Base-by-base conservation (phyloP, 2,888 invertebrate species). In the Cataglyphis cursor region DNA sequence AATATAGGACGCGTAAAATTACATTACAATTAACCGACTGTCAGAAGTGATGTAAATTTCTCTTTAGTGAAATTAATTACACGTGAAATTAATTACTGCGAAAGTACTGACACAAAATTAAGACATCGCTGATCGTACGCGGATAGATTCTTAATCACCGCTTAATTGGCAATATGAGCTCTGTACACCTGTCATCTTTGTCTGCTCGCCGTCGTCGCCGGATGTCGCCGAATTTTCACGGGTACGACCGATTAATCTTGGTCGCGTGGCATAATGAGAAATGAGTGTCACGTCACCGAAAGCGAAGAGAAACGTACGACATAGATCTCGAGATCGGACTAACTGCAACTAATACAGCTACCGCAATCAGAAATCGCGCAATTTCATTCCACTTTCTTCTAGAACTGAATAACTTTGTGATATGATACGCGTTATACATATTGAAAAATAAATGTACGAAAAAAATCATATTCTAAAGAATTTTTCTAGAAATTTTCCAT, bases 141-240 rank as follows among this genome's bases (percentile, higher is more conserved):
- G 21, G 38, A 51, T 31, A 18, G 5, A 28, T 57, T 28, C 21
- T 68, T 57, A 28, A 72, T 59, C 59, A 72, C 38, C 57, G 31
- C 31, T 70, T 41, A 70, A 78, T 76, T 76, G 31, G 65, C 66
- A 80, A 48, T 83, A 87, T 76, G 74, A 87, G 78, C 48, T 85
- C 78, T 70, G 82, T 81, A 88, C 89, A 86, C 84, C 82, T 66
- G 73, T 82, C 88, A 75, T 66, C 83, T 68, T 87, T 83, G 76
- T 70, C 82, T 86, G 85, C 85, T 87, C 87, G 82, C 87, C 81
- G 82, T 84, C 82, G 73, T 86, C 80, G 81, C 64, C 80, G 85
- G 80, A 70, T 85, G 85, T 83, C 87, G 68, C 78, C 87, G 80
- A 81, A 82, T 65, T 80, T 87, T 74, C 66, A 44, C 68, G 62